These are phyloP conservation scores for Bombus waltoni DNA, from an alignment of 1,140 invertebrate genomes.

Conservation along the genomic window DNA sequence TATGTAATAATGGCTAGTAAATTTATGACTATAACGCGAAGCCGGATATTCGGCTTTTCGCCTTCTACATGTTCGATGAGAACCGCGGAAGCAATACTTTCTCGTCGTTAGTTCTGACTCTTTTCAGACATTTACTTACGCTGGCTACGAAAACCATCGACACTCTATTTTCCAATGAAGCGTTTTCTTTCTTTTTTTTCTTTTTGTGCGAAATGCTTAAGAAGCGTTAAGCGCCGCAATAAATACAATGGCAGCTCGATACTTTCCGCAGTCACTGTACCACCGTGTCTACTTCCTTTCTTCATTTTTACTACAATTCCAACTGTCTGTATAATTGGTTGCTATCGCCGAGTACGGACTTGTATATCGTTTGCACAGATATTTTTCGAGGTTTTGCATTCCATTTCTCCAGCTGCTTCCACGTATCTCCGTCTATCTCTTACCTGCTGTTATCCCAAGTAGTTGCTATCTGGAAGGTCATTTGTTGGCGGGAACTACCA, in stretches of 20 bases:
- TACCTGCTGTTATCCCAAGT: slow-evolving; percentile 9
- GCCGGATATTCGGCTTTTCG: slow-evolving; percentile 35
- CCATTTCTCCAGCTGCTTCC: slow-evolving; percentile 22
- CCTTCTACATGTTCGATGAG: background rate
- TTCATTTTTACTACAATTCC: no score
- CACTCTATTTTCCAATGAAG: no score
- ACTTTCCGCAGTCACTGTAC: no score
- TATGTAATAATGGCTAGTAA: slow-evolving; percentile 13
- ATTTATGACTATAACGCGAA: slow-evolving; percentile 41
- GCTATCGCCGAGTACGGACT: background rate
- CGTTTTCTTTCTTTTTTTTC: no score
- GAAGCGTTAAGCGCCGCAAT: no score
- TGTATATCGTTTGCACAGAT: background rate
- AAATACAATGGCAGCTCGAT: no score
- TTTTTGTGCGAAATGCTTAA: no score
- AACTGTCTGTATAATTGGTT: background rate
- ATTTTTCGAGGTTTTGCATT: background rate
- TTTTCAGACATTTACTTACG: no score
- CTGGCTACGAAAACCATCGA: no score
- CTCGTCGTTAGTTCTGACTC: background rate
- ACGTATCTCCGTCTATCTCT: slow-evolving; percentile 40
- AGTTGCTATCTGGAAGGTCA: slow-evolving; percentile 39
- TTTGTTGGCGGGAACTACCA: background rate
- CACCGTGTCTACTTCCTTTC: no score
- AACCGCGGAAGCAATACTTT: background rate